Percentiles rank a stretch among this genome's conserved stretches.
These are phyloP conservation scores for Lagopus leucura DNA, from an alignment of 2,113 vertebrate genomes.

Conservation along the genomic window DNA sequence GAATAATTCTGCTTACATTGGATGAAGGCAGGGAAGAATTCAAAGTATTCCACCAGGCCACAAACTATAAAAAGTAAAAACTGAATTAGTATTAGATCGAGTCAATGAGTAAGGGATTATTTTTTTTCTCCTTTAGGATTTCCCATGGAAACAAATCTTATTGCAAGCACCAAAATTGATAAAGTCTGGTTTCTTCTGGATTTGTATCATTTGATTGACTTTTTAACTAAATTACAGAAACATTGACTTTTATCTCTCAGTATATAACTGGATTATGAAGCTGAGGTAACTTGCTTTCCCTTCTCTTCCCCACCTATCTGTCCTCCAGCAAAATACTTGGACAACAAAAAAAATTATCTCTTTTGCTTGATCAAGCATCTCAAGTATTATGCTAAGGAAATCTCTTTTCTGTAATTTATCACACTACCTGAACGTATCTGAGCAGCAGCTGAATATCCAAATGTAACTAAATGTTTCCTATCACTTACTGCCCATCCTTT, in stretches of 20 bases:
- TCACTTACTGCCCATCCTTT: neutral
- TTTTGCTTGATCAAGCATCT: neutral
- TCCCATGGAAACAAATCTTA: neutral
- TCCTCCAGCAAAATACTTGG: neutral
- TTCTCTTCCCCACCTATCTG: neutral
- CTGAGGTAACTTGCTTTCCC: neutral
- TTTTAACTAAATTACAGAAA: constrained; percentile 36
- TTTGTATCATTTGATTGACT: neutral
- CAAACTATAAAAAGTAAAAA: neutral
- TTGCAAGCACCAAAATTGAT: neutral
- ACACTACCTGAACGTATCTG: neutral
- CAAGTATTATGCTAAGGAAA: neutral
- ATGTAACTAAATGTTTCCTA: neutral
- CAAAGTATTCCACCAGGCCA: neutral
- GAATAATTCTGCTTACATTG: neutral
- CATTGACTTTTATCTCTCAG: neutral
- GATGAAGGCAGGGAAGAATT: neutral
- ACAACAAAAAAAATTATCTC: neutral
- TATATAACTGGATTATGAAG: neutral
- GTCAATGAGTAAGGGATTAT: neutral
- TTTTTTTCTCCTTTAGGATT: neutral
- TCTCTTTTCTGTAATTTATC: neutral
- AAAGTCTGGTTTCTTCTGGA: neutral
- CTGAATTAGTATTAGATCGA: neutral
- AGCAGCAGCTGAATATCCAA: neutral